Conservation (phyloP, 2,113 vertebrate species). For the Theristicus caerulescens region DNA sequence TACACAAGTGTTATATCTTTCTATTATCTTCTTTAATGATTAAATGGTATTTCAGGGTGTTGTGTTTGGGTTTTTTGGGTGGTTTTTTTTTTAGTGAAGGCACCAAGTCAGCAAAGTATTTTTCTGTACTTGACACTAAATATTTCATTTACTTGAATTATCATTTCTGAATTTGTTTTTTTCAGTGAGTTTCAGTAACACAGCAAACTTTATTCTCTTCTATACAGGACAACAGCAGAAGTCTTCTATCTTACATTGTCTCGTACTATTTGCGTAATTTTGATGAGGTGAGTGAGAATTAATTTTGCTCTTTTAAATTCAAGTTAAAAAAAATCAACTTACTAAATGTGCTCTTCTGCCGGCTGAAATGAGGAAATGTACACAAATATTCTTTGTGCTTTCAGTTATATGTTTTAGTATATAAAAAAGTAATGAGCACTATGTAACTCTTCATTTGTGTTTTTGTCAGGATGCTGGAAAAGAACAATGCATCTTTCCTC, state of each 20-base stretch:
- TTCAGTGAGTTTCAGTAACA: neutral
- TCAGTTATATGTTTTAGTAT: neutral
- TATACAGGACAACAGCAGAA: constrained; percentile 89
- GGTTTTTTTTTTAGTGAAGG: neutral
- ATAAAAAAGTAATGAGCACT: neutral
- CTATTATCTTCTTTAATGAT: neutral
- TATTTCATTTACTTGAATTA: neutral
- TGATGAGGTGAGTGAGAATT: constrained; percentile 86
- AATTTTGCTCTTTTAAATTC: neutral
- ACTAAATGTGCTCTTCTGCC: constrained; percentile 26
- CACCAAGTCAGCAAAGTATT: neutral
- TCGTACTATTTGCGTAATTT: constrained; percentile 93
- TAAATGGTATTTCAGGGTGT: neutral
- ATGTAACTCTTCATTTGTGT: constrained; percentile 13
- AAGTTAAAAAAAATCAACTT: neutral
- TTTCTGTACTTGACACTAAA: neutral
- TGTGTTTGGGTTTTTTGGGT: neutral
- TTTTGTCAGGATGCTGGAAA: constrained; percentile 87
- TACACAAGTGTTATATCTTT: neutral
- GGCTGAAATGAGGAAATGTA: neutral
- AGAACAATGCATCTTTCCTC: constrained; percentile 89
- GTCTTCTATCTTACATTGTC: constrained; percentile 91
- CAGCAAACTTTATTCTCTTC: constrained; percentile 1
- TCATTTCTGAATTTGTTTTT: neutral
- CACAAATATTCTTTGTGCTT: neutral